These are phyloP conservation scores for Aythya baeri DNA, from an alignment of 2,113 vertebrate genomes.

Conservation along the genomic window DNA sequence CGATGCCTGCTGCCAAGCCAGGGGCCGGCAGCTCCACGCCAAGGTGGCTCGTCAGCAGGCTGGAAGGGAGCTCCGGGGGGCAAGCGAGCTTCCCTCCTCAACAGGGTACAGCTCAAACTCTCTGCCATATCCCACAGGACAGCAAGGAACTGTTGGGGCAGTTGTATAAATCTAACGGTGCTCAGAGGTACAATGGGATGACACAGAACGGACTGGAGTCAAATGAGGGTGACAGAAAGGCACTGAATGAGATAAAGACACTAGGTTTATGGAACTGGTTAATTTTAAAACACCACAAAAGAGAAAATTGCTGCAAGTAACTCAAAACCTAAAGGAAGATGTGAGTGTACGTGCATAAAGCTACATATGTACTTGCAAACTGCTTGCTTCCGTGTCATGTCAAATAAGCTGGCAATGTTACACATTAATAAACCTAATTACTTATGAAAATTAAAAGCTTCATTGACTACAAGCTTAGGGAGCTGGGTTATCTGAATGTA, in stretches of 20 bases:
- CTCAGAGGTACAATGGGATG: background rate
- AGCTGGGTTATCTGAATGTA: background rate
- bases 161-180: fast-evolving
- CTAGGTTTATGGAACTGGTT: too few species aligned
- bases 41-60: background rate
- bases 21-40: background rate
- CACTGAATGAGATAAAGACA: background rate
- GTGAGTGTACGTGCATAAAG: background rate
- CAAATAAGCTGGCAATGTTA: background rate
- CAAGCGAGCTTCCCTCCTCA: background rate
- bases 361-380: background rate
- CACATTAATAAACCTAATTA: background rate
- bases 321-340: background rate
- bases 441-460: background rate
- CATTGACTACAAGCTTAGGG: background rate
- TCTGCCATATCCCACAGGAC: background rate
- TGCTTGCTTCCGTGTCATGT: background rate
- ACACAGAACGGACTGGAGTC: background rate
- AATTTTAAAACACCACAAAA: too few species aligned
- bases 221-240: background rate
- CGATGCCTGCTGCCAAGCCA: background rate
- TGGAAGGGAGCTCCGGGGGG: background rate
- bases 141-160: background rate
- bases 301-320: too few species aligned
- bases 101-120: background rate